Evolutionary conservation across 2,113 vertebrate genomes (phyloP).

Genomic region (Cygnus atratus): DNA sequence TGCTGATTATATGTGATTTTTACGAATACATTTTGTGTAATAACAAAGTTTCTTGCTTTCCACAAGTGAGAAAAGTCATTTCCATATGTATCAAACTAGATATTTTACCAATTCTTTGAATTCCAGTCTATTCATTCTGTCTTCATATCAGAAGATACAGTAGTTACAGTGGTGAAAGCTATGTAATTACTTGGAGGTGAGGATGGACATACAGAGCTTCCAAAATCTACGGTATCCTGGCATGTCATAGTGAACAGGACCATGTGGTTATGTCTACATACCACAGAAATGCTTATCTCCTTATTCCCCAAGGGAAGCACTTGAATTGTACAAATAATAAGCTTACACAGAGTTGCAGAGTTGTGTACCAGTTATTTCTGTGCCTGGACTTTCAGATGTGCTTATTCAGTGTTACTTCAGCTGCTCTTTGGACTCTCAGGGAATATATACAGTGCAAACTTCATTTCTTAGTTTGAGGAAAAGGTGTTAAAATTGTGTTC

Average conservation of each 20-base stretch:
- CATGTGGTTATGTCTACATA: not conserved
- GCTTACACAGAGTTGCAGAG: not conserved
- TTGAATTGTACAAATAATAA: not conserved
- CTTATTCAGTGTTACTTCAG: not conserved
- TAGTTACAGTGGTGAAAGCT: not conserved
- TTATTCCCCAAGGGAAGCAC: not conserved
- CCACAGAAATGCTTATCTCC: not conserved
- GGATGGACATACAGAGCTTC: not conserved
- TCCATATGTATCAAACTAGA: rapidly evolving
- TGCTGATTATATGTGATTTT: not conserved
- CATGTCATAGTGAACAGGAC: not conserved
- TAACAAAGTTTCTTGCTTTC: not conserved
- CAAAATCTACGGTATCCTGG: not conserved
- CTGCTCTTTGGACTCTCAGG: not conserved
- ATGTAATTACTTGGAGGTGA: rapidly evolving
- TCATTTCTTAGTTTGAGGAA: not conserved
- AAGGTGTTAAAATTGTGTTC: not conserved
- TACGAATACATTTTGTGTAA: not conserved
- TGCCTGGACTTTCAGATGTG: not conserved
- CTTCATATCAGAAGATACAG: not conserved
- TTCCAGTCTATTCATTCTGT: not conserved
- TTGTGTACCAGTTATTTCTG: not conserved
- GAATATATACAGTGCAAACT: not conserved
- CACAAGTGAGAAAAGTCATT: not conserved
- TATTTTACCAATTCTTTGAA: not conserved